Evolutionary conservation across 2,888 invertebrate species (phyloP), one percentile per base, ranked within the genome.

Genomic region (Stenodera caucasica): DNA sequence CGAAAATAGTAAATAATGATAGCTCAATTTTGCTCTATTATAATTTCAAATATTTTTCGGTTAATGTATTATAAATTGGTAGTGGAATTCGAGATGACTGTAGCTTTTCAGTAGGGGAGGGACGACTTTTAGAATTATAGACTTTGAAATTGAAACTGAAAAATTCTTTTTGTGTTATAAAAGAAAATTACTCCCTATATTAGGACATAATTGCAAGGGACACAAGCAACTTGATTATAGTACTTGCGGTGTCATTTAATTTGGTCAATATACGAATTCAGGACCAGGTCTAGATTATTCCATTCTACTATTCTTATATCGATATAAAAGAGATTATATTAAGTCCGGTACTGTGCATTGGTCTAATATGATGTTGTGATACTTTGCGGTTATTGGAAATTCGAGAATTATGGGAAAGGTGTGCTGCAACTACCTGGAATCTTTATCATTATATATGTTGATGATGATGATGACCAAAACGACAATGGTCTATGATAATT

Each of bases 41-140:
- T 67, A 70, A 71, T 70, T 71, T 69, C 68, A 69, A 70, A 69
- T 68, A 56, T 23, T 26, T 23, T 12, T 29, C 21, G 60, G 60
- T 69, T 71, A 71, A 71, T 71, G 70, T 64, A 60, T 65, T 73
- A 74, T 74, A 75, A 75, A 75, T 75, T 75, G 75, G 75, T 61
- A 63, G 15, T 37, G 45, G 61, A 57, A 53, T 61, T 56, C 33
- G 45, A 40, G 55, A 60, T 53, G 54, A 35, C 26, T 40, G 9
- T 7, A 18, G 49, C 23, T 26, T 58, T 57, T 52, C 53, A 30
- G 55, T 32, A 32, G 23, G 29, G 30, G 37, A 45, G 37, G 45
- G 12, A 21, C 45, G 18, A 32, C 23, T 11, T 55, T 60, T 53
- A 49, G 63, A 61, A 63, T 63, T 63, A 65, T 62, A 62, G 61